Evolutionary conservation across 2,113 vertebrate genomes (phyloP), one percentile per base, ranked within the genome.

Genomic region (Malurus melanocephalus): DNA sequence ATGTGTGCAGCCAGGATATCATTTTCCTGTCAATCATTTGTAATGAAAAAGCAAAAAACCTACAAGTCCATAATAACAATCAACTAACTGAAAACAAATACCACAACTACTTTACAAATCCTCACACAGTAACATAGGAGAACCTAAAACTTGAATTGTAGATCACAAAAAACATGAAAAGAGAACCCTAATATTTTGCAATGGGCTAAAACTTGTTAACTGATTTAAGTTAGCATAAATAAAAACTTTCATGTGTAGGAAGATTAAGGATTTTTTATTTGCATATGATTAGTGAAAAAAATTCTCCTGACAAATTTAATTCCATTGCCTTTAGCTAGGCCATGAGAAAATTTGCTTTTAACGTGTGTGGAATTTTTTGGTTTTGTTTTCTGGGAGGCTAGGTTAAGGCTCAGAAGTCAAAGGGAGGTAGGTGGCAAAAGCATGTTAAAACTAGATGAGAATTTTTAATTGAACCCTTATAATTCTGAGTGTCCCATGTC

Each of bases 351-450:
- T 38, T 55, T 59, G 4, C 10, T 61, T 80, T 90, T 74, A 32
- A 38, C 11, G 2, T 42, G 4, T 9, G 5, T 2, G 55, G 3
- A 1, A 1, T 11, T 51, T 72, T 62, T 56, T 46, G 24, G n/a
- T n/a, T 66, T 62, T 73, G 14, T 48, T 83, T 71, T 80, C 28
- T 15, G 2, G 11, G 27, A 45, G 24, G 9, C 45, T 64, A 78
- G 8, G 2, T 59, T 78, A 30, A 77, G 12, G 11, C 13, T 69
- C 21, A 69, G 18, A 69, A 75, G 40, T 60, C 42, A 85, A 48
- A 71, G 18, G 7, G 16, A 59, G 16, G 9, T 57, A 26, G 27
- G 18, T 72, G 28, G 14, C 40, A 43, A 62, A 55, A 53, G 13
- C 32, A 24, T 11, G 3, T 45, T 76, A 49, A 83, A 68, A 64